Conservation (phyloP, 2,113 vertebrate species). For the Vulpes lagopus region DNA sequence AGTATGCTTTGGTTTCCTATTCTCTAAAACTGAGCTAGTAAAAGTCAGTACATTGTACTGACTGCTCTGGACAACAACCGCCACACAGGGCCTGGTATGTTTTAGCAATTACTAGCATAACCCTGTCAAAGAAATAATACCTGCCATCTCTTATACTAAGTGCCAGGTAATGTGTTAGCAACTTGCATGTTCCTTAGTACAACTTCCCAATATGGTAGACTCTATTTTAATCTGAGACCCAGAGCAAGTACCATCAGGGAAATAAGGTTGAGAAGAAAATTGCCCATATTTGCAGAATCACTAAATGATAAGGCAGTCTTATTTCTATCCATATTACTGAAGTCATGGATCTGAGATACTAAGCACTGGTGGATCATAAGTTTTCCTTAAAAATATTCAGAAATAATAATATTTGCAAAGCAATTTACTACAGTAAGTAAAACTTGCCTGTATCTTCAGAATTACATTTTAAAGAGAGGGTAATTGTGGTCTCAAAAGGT, state of each 20-base stretch:
- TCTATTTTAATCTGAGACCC: not conserved
- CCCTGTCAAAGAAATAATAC: not conserved
- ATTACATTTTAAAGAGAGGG: not conserved
- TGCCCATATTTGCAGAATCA: not conserved
- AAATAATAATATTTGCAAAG: not conserved
- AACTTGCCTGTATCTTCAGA: not conserved
- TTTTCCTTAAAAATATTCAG: constrained; percentile 2
- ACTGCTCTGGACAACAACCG: not conserved
- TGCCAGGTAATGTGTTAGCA: not conserved
- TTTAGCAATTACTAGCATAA: not conserved
- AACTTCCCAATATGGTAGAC: not conserved
- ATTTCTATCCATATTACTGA: not conserved
- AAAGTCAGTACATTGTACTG: not conserved
- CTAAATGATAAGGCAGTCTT: not conserved
- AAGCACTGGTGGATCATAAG: not conserved
- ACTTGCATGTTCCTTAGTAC: not conserved
- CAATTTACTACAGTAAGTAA: not conserved
- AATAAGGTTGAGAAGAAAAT: not conserved
- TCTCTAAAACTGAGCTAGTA: not conserved
- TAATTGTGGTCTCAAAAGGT: not conserved
- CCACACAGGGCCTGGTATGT: not conserved
- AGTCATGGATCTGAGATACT: not conserved
- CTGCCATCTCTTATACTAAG: not conserved
- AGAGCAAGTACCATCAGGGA: not conserved
- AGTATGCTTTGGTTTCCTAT: not conserved